phyloP scores from a whole-genome alignment of 1,140 invertebrate genomes.

The Panagrolaimus sp. region DNA sequence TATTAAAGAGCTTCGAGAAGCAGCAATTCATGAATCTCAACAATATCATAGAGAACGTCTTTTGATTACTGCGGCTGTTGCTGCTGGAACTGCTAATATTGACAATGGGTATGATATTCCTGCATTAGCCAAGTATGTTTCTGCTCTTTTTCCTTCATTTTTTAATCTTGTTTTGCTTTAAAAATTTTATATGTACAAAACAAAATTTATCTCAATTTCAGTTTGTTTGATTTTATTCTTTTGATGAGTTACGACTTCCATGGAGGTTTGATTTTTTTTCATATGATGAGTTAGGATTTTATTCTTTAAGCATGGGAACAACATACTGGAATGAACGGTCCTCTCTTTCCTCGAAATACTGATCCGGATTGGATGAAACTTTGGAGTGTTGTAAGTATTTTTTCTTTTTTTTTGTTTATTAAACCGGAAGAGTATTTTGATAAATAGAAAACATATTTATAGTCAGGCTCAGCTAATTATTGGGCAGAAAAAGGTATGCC shows the following conservation, averaged over 20 bases:
- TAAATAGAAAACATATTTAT: constrained; percentile 14
- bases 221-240: constrained; percentile 56
- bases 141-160: background rate
- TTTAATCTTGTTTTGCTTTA: background rate
- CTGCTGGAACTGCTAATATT: constrained; percentile 59
- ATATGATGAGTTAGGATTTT: constrained; percentile 58
- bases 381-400: constrained; percentile 52
- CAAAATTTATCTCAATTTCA: constrained; percentile 61
- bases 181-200: background rate
- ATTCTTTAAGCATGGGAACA: constrained; percentile 55
- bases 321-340: constrained; percentile 53
- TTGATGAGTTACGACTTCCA: constrained; percentile 59
- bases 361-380: constrained; percentile 26
- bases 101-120: constrained; percentile 60
- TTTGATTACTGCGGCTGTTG: constrained; percentile 59
- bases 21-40: constrained; percentile 85
- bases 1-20: constrained; percentile 78
- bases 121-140: constrained; percentile 51
- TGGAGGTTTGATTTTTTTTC: constrained; percentile 57
- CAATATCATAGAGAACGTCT: constrained; percentile 63
- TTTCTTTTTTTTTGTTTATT: background rate
- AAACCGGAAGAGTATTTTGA: constrained; percentile 63
- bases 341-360: constrained; percentile 38
- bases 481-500: constrained; percentile 90
- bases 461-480: constrained; percentile 82